Conservation (phyloP, 37 sponge, comb jelly and placozoan genomes). For the Spongilla lacustris region DNA sequence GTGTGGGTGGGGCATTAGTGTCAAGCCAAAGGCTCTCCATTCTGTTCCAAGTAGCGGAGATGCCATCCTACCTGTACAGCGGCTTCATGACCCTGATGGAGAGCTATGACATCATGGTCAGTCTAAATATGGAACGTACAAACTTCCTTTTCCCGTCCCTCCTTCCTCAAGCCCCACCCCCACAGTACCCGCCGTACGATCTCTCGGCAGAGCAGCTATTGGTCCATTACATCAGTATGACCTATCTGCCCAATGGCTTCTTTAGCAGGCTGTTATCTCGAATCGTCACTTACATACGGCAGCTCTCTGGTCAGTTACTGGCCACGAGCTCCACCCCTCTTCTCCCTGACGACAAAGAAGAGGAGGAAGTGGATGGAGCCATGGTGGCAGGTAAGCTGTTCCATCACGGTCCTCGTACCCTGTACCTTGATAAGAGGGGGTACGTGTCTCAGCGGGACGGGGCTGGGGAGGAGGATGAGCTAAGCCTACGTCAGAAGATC, state of each 20-base stretch:
- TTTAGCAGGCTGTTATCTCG: slow-evolving; percentile 45
- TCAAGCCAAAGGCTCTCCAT: slow-evolving; percentile 19
- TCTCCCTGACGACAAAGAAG: neutral
- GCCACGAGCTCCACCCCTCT: slow-evolving; percentile 9
- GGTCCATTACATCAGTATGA: slow-evolving; percentile 24
- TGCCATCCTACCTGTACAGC: slow-evolving; percentile 19
- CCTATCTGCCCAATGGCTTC: slow-evolving; percentile 47
- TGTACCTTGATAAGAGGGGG: slow-evolving; percentile 29
- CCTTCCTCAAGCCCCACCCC: slow-evolving; percentile 33
- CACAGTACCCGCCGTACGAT: slow-evolving; percentile 58
- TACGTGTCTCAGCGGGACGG: slow-evolving; percentile 49
- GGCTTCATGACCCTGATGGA: slow-evolving; percentile 55
- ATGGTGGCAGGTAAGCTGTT: slow-evolving; percentile 8
- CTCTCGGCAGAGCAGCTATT: slow-evolving; percentile 4
- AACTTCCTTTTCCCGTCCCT: slow-evolving; percentile 52
- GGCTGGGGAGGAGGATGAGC: neutral
- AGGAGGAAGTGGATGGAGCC: neutral
- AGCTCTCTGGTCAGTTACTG: slow-evolving; percentile 58
- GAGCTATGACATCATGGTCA: slow-evolving; percentile 33
- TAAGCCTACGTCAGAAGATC: slow-evolving; percentile 20
- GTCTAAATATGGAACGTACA: slow-evolving; percentile 50
- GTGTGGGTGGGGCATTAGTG: slow-evolving; percentile 24
- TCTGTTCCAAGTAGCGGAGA: slow-evolving; percentile 26
- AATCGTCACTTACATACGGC: slow-evolving; percentile 33
- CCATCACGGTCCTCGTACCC: neutral